Evolutionary conservation across 2,888 invertebrate species (phyloP).

Genomic region (Meghimatium bilineatum): DNA sequence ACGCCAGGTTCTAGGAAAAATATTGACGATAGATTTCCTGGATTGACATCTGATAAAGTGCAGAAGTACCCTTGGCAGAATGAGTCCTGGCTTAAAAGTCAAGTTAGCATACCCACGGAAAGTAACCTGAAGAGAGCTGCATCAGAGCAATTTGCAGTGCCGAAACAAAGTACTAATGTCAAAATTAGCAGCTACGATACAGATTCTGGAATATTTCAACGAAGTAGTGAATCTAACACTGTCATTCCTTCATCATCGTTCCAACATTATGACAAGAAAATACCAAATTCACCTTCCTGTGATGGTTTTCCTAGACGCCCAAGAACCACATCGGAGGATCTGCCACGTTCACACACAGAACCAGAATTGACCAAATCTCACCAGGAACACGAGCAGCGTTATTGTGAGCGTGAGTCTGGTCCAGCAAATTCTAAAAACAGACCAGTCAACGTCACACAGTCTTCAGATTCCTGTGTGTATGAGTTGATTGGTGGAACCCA

Average conservation of each 20-base stretch:
- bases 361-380: constrained; percentile 87
- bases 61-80: constrained; percentile 45
- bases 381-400: constrained; percentile 88
- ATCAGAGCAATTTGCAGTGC: constrained; percentile 50
- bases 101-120: constrained; percentile 42
- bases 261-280: neutral
- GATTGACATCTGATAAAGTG: neutral
- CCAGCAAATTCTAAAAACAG: constrained; percentile 24
- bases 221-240: constrained; percentile 56
- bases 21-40: neutral
- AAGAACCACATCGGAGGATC: constrained; percentile 29
- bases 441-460: neutral
- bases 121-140: constrained; percentile 48
- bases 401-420: constrained; percentile 85
- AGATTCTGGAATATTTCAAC: constrained; percentile 55
- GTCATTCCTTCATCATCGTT: neutral
- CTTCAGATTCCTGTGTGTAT: constrained; percentile 49
- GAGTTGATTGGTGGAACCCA: constrained; percentile 40
- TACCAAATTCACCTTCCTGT: neutral
- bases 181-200: constrained; percentile 36
- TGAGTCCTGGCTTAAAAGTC: constrained; percentile 37
- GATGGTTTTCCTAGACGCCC: neutral
- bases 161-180: constrained; percentile 31
- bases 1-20: neutral
- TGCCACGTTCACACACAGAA: constrained; percentile 65